Base-by-base conservation (phyloP, 2,113 vertebrate species). In the Pterocles orientalis region DNA sequence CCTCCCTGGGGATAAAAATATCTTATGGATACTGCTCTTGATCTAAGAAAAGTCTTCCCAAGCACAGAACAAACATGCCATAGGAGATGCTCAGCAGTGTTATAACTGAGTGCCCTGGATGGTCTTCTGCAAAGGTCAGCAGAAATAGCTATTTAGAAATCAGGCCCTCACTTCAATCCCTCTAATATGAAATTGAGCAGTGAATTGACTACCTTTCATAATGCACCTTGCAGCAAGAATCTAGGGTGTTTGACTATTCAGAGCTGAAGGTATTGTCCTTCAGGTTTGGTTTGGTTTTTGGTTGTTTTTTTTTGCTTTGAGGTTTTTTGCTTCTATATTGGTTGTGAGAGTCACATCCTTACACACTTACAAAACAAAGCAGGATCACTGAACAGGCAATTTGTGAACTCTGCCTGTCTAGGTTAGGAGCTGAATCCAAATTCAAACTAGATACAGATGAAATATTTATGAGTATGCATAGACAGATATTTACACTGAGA, bases 391-490 rank as follows among this genome's bases (percentile, higher is more conserved):
- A 96, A 89, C 76, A 96, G 93, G 90, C 84, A 96, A 96, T 97
- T 92, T 95, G 66, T 97, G 93, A 96, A 93, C 88, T 95, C 82
- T 97, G 94, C 89, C 94, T 82, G 75, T 87, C 41, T 85, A 95
- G 73, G 91, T 94, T 94, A 95, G 88, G 71, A 86, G 79, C 79
- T 88, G 96, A 97, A 96, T 97, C 92, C 91, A 96, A 96, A 96
- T 97, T 95, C 80, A 76, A 80, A 95, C 91, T 91, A 85, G 86
- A 97, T 73, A 64, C 82, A 88, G 88, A 97, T 96, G 91, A 97
- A 97, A 96, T 97, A 97, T 98, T 97, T 97, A 96, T 97, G 95
- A 97, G 56, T 84, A 92, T 86, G 82, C 95, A 73, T 58, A 97
- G 91, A 96, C 39, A 92, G 92, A 94, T 97, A 91, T 97, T 98